Percentiles rank a stretch among this genome's conserved stretches.
These are phyloP conservation scores for Apostichopus leukothele DNA, from an alignment of 53 echinoderm and acorn worm species.

Conservation along the genomic window DNA sequence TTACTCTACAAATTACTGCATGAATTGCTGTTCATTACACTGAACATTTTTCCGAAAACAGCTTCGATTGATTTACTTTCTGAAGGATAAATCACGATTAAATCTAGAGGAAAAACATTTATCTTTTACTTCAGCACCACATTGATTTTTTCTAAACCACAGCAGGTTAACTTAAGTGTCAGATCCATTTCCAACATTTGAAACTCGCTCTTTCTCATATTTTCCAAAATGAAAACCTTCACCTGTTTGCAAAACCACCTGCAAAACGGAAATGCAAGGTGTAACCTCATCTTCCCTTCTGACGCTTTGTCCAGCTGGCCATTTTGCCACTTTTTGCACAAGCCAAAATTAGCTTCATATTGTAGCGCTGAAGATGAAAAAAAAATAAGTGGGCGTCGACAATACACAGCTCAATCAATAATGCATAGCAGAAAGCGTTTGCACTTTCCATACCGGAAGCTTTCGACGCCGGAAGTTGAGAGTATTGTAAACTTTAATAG, in stretches of 20 bases:
- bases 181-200: too few species aligned
- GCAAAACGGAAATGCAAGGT: slow-evolving; percentile 27
- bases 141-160: too few species aligned
- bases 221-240: not conserved
- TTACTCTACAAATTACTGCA: too few species aligned
- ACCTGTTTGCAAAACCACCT: slow-evolving; percentile 13
- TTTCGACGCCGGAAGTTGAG: not conserved
- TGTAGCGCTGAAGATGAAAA: not conserved
- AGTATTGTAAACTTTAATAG: not conserved
- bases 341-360: not conserved
- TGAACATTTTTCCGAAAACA: too few species aligned
- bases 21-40: too few species aligned
- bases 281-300: slow-evolving; percentile 1
- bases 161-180: too few species aligned
- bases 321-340: slow-evolving; percentile 10
- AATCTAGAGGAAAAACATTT: too few species aligned
- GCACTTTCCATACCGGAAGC: not conserved
- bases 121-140: too few species aligned
- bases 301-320: slow-evolving; percentile 33
- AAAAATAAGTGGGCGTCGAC: not conserved
- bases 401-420: not conserved
- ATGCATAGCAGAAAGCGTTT: not conserved
- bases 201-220: too few species aligned
- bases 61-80: too few species aligned
- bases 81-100: too few species aligned